Base-by-base conservation (phyloP, 2,888 invertebrate genomes). In the Perithous albicinctus region DNA sequence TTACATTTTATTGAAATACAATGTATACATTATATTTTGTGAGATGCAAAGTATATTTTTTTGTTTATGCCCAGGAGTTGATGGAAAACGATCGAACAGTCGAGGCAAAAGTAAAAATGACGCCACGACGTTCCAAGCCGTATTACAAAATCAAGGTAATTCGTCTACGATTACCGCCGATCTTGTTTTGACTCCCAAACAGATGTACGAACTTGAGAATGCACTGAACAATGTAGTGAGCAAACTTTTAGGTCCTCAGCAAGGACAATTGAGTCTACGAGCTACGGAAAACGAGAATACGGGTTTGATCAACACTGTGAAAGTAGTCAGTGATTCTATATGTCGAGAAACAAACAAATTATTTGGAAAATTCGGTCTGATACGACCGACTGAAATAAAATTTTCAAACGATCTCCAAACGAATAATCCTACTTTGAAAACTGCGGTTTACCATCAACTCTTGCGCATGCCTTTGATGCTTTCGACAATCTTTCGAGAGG, bases 401-500 rank as follows among this genome's bases (percentile, higher is more conserved):
- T 12, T n/a, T 10, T 43, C 7, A 5, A 10, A 56, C 12, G 20
- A 43, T 8, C 20, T 3, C 20, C 35, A 77, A 77, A 35, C 41
- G 20, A 12, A 73, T 29, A 1, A 18, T 0, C 20, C 48, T 6
- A 18, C 51, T 59, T 32, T 79, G 18, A 48, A 61, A 43, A 23
- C 61, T 20, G 10, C 51, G 0, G 48, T 83, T 35, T 80, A 77
- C 66, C 64, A 80, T 51, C 67, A 85, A 46, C 59, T 83, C 1
- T 38, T 83, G 38, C 38, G 59, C 48, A 56, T 83, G 26, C 72
- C 82, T 12, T 66, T 78, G 20, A 75, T 73, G 48, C 10, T 85
- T 0, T 12, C 15, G n/a, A 64, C 78, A 1, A 51, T 84, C 8
- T 26, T 20, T 8, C 20, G 35, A 6, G 26, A 38, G n/a, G 48